Conservation (phyloP, 2,888 invertebrate species). For the Cerastoderma edule region DNA sequence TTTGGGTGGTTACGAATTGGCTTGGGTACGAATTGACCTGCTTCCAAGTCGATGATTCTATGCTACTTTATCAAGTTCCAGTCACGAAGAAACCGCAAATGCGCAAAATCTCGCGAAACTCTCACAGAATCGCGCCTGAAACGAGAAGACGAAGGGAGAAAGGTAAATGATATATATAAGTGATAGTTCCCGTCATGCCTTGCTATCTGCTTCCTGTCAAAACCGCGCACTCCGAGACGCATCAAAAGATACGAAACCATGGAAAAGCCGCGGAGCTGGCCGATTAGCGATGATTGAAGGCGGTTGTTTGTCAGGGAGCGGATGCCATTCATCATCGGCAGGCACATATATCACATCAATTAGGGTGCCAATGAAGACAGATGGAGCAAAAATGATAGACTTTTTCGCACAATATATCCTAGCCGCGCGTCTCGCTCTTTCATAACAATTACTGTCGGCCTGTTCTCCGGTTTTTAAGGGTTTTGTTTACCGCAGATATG, state of each 20-base stretch:
- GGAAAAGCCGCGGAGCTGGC: slow-evolving; percentile 51
- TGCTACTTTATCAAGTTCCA: no score
- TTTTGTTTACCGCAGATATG: no score
- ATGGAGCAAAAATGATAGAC: slow-evolving; percentile 30
- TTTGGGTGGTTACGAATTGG: no score
- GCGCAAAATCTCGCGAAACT: no score
- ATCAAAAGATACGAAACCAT: slow-evolving; percentile 54
- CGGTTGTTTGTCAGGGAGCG: slow-evolving; percentile 63
- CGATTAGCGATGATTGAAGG: slow-evolving; percentile 65
- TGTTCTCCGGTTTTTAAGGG: slow-evolving; percentile 4
- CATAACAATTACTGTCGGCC: slow-evolving; percentile 21
- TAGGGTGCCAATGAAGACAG: slow-evolving; percentile 63
- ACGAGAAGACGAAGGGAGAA: slow-evolving; percentile 4
- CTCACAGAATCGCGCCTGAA: no score
- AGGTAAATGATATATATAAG: slow-evolving; percentile 61
- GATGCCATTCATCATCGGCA: slow-evolving; percentile 59
- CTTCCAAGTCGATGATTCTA: no score
- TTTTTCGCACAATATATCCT: slow-evolving; percentile 30
- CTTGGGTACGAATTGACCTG: no score
- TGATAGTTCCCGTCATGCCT: slow-evolving; percentile 64
- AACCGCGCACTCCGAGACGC: slow-evolving; percentile 24
- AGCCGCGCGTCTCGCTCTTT: slow-evolving; percentile 21
- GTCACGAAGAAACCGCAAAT: no score
- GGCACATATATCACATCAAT: slow-evolving; percentile 63
- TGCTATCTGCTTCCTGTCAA: slow-evolving; percentile 62